phyloP scores from a whole-genome alignment of 2,888 invertebrate genomes.

The Leptothorax acervorum region DNA sequence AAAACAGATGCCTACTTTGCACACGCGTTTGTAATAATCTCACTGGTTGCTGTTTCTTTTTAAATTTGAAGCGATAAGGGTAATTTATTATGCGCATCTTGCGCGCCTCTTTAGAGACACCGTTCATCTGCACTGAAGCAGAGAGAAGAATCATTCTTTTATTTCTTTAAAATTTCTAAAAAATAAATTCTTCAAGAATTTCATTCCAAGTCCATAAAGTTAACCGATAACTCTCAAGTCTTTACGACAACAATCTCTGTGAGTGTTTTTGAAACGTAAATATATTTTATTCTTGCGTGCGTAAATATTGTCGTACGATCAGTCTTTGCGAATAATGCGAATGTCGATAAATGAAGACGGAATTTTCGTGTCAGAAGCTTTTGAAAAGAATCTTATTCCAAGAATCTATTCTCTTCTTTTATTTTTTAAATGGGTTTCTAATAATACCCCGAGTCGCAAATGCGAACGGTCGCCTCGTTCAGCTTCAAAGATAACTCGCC shows the following conservation, averaged over 20 bases:
- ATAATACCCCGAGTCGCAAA: background rate
- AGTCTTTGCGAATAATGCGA: background rate
- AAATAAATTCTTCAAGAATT: background rate
- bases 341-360: background rate
- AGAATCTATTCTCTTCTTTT: background rate
- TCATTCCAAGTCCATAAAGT: background rate
- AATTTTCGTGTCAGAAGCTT: background rate
- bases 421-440: background rate
- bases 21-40: background rate
- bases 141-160: too few species aligned
- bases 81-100: background rate
- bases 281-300: background rate
- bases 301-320: background rate
- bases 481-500: background rate
- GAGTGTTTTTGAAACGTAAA: background rate
- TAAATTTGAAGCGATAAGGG: background rate
- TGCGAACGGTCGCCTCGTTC: background rate
- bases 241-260: too few species aligned
- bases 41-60: background rate
- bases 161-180: background rate
- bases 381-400: background rate
- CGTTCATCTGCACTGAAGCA: too few species aligned
- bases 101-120: too few species aligned
- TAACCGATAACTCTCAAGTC: background rate
- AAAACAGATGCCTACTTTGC: background rate